Percentiles rank a stretch among this genome's conserved stretches.
Conservation (phyloP, 1,140 invertebrate species). For the Cepaea nemoralis region DNA sequence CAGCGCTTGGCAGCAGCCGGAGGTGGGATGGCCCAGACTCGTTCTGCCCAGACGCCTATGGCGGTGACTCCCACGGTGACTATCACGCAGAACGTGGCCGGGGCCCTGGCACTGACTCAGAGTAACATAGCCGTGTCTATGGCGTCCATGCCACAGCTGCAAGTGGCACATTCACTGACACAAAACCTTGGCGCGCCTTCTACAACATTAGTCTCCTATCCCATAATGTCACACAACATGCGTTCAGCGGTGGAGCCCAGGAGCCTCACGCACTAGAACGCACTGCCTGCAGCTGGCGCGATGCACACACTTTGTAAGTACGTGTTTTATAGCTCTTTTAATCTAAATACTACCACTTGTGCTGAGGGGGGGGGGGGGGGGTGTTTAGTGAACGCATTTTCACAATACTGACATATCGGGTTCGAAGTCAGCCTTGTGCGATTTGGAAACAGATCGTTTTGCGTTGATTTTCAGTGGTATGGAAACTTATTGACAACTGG, state of each 20-base stretch:
- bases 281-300: neutral
- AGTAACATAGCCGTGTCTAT: conserved; percentile 64
- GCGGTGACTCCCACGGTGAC: conserved; percentile 33
- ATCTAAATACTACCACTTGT: no score
- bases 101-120: conserved; percentile 57
- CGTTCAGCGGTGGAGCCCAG: conserved; percentile 66
- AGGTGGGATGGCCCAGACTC: conserved; percentile 48
- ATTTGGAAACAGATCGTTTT: no score
- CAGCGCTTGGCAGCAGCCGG: conserved; percentile 62
- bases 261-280: conserved; percentile 57
- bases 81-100: conserved; percentile 26
- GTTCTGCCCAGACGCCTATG: conserved; percentile 58
- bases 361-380: no score
- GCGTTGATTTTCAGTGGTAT: no score
- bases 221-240: conserved; percentile 79
- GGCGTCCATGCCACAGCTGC: conserved; percentile 67
- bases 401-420: no score
- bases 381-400: no score
- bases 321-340: no score
- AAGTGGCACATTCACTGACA: conserved; percentile 66
- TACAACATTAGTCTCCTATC: conserved; percentile 81
- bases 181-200: conserved; percentile 70
- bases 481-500: no score
- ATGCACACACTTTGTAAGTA: neutral
- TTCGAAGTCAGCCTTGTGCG: no score